Base-by-base conservation (phyloP, 2,113 vertebrate species). In the Chloebia gouldiae region DNA sequence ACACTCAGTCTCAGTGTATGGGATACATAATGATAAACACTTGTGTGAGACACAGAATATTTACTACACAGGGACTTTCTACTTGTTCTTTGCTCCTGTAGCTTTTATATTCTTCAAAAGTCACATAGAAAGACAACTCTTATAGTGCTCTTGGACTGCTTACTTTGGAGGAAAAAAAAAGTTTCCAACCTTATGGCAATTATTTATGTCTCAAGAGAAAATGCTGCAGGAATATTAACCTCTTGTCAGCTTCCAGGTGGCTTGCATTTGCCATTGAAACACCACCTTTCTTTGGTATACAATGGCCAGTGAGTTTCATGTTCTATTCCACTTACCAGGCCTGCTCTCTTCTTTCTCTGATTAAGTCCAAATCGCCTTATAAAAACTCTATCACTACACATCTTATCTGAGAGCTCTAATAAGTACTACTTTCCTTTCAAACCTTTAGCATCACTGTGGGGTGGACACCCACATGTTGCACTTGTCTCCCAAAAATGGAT, bases 401-500 rank as follows among this genome's bases (percentile, higher is more conserved):
- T 11, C 3, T 44, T 63, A 73, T 59, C 33, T 66, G n/a, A 76
- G 33, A 91, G 17, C n/a, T 75, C 21, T 56, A 30, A 20, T 24
- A 83, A 83, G 19, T 42, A 59, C 11, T 54, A 40, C 24, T 72
- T 85, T 85, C 51, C 22, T 86, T 85, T 47, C 40, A 87, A 72
- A 60, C 2, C 7, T 61, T 91, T 39, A 65, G 11, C 15, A 57
- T 15, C 56, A 33, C 35, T 49, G 39, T 69, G 49, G 31, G 37
- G 31, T 15, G 24, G 80, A 81, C 44, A n/a, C 33, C 20, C 15
- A n/a, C 15, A 57, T 76, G 31, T 27, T 47, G 30, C 9, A 22
- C 30, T 39, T 1, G 0, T 31, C 44, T 79, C 30, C 33, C 2
- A 0, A 40, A 16, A 44, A 4, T 28, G 24, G 15, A 5, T 40